phyloP scores from a whole-genome alignment of 2,797 vertebrate genomes.

The Manis crassicaudata region DNA sequence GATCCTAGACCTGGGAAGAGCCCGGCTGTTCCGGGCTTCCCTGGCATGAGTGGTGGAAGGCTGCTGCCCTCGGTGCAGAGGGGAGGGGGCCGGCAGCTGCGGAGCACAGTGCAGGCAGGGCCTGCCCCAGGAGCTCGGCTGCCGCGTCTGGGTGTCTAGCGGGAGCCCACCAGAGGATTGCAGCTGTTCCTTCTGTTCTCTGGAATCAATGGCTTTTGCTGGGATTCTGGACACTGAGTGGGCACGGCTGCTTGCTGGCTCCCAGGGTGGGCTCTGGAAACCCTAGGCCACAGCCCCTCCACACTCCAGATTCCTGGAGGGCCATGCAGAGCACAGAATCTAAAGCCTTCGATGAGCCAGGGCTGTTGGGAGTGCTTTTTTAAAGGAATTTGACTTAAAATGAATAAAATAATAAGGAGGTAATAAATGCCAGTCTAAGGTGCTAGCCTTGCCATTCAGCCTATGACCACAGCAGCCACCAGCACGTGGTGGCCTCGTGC shows the following conservation, averaged over 20 bases:
- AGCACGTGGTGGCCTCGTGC: fast-evolving
- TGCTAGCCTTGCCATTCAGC: not conserved
- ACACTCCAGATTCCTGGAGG: not conserved
- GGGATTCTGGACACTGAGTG: not conserved
- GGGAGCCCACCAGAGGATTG: not conserved
- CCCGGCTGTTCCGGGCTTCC: not conserved
- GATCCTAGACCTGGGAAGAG: not conserved
- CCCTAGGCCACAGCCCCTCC: not conserved
- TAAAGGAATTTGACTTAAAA: not conserved
- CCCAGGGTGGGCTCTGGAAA: not conserved
- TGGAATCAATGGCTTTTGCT: not conserved
- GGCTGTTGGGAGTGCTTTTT: not conserved
- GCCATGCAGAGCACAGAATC: fast-evolving
- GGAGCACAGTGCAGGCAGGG: not conserved
- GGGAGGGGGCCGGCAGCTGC: not conserved
- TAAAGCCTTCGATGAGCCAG: not conserved
- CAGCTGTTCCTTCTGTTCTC: not conserved
- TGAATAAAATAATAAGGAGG: not conserved
- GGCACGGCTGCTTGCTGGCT: not conserved
- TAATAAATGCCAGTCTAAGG: not conserved
- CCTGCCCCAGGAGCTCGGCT: not conserved
- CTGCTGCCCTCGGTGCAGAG: not conserved
- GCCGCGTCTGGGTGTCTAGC: not conserved
- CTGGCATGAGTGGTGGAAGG: not conserved
- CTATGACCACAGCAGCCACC: not conserved